Base-by-base conservation (phyloP, 1,140 invertebrate genomes). In the Plectrocnemia conspersa region DNA sequence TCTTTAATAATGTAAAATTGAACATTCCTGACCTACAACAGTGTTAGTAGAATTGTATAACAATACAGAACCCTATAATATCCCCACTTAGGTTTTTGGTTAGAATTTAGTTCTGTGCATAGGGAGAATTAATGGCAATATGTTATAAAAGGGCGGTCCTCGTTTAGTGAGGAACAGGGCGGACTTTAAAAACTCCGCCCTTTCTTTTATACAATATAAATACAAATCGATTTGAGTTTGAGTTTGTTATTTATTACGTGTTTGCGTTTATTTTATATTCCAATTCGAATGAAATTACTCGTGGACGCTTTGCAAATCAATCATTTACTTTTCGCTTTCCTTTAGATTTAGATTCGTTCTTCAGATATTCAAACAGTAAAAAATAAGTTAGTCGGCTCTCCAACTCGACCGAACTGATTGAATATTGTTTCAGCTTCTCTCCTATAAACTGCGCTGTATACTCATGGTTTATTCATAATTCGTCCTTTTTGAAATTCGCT, bases 11-110 rank as follows among this genome's bases (percentile, higher is more conserved):
- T n/a, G n/a, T n/a, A n/a, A n/a, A n/a, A n/a, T n/a, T n/a, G n/a
- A n/a, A n/a, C n/a, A n/a, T 32, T 19, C 29, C 11, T 46, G n/a
- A 47, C 29, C 40, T 25, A 29, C 35, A 48, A 48, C 27, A 33
- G 15, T 19, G 47, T 33, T 33, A n/a, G n/a, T 5, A 24, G 50
- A 58, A 58, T 29, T 49, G 44, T 58, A 48, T 46, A 58, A 49
- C 41, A 58, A 58, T 59, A 29, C 53, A 10, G 16, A 25, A 25
- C 45, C 41, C 27, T 53, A n/a, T n/a, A 60, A 54, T 60, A 60
- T 45, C 54, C 58, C 54, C 54, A 60, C 58, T 60, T 56, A 60
- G 50, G 40, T 36, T 48, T 52, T 24, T 52, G 50, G 38, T 15
- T 29, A 48, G 25, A 21, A 29, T 41, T 13, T 18, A 44, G n/a